Evolutionary conservation across 2,888 invertebrate species (phyloP).

Genomic region (Polymixis lichenea): DNA sequence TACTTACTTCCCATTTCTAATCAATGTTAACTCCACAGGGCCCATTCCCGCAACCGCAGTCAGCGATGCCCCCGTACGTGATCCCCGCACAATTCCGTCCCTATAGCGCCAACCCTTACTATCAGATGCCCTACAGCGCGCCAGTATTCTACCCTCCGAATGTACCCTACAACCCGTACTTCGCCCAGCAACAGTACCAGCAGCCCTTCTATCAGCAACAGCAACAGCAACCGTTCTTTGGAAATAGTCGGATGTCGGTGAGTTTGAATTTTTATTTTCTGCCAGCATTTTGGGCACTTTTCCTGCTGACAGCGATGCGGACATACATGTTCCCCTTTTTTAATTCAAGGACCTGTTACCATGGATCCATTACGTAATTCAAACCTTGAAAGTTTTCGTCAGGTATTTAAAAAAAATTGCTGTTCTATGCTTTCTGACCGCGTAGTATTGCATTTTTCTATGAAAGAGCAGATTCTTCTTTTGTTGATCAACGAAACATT

Average conservation of each 20-base stretch:
- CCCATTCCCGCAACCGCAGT: slow-evolving; percentile 75
- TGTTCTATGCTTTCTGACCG: no score
- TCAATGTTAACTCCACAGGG: slow-evolving; percentile 64
- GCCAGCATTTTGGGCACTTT: neutral
- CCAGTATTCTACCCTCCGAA: slow-evolving; percentile 83
- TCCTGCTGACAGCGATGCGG: neutral
- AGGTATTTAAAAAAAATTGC: no score
- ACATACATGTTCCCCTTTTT: neutral
- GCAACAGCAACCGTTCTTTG: slow-evolving; percentile 77
- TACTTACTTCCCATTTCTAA: slow-evolving; percentile 1
- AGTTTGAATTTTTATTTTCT: slow-evolving; percentile 69
- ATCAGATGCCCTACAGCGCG: slow-evolving; percentile 87
- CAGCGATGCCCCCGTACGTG: slow-evolving; percentile 79
- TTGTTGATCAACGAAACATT: no score
- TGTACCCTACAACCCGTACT: slow-evolving; percentile 85
- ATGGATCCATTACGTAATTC: no score
- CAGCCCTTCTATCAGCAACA: slow-evolving; percentile 82
- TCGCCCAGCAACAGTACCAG: slow-evolving; percentile 81
- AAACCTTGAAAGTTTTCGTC: no score
- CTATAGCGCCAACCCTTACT: slow-evolving; percentile 84
- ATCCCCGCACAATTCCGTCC: slow-evolving; percentile 87
- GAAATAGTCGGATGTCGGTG: slow-evolving; percentile 90
- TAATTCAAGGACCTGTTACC: neutral
- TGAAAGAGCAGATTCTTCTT: no score
- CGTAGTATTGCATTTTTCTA: no score